phyloP scores from a whole-genome alignment of 1,140 invertebrate genomes.

The Pseudomyrmex cubaensis region DNA sequence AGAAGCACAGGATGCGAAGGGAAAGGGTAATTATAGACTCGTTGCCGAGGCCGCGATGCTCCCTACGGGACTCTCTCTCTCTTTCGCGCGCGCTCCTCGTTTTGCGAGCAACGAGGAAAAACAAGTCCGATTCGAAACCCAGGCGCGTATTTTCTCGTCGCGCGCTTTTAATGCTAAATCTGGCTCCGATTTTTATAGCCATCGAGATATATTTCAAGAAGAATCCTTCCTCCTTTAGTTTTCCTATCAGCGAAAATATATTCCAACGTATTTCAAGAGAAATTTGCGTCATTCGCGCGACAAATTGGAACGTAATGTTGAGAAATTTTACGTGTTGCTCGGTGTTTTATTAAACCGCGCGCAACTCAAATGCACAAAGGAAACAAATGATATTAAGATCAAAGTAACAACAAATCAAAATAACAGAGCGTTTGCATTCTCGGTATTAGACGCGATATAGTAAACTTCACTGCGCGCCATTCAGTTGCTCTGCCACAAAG shows the following conservation, averaged over 20 bases:
- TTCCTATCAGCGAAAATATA: neutral
- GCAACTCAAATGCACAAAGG: too few relatives aligned
- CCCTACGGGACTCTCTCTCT: slow-evolving; percentile 22
- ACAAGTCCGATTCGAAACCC: slow-evolving; percentile 66
- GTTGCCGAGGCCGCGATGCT: slow-evolving; percentile 68
- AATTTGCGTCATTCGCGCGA: neutral
- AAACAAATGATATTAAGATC: too few relatives aligned
- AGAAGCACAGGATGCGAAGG: slow-evolving; percentile 63
- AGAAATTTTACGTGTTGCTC: too few relatives aligned
- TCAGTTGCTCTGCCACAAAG: neutral
- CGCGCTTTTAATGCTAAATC: slow-evolving; percentile 42
- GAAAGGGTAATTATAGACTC: slow-evolving; percentile 75
- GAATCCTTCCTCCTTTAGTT: neutral
- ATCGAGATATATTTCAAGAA: slow-evolving; percentile 13
- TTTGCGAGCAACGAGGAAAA: slow-evolving; percentile 58
- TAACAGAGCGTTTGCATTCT: neutral
- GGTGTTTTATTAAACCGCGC: too few relatives aligned
- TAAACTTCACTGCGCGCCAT: neutral
- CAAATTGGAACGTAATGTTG: too few relatives aligned
- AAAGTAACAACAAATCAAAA: too few relatives aligned
- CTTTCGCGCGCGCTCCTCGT: slow-evolving; percentile 22
- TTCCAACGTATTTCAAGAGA: neutral
- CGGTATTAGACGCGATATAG: neutral
- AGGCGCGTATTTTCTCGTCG: slow-evolving; percentile 24
- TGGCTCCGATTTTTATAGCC: slow-evolving; percentile 19